Conservation (phyloP, 2,797 vertebrate genomes). For the Rhinoraja longicauda region DNA sequence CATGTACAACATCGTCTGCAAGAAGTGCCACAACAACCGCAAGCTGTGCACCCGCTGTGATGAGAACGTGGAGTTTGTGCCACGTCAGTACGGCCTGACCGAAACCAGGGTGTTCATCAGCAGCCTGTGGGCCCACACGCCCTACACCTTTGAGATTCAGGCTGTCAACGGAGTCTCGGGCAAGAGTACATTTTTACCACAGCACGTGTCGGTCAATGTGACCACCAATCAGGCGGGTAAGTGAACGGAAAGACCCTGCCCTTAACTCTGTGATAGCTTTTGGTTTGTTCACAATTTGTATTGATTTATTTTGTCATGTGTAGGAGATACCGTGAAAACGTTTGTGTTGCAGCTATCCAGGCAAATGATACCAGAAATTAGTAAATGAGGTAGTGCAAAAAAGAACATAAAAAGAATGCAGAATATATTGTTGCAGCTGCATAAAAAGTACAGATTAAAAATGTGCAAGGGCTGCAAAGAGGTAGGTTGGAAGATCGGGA, state of each 20-base stretch:
- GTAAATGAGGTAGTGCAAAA: no score
- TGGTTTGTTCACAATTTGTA: no score
- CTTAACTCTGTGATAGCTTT: no score
- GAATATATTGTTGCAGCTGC: no score
- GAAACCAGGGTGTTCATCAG: constrained; percentile 90
- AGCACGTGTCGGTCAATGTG: constrained; percentile 92
- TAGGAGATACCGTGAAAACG: no score
- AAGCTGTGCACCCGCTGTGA: constrained; percentile 90
- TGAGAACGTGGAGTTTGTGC: constrained; percentile 91
- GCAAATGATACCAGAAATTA: no score
- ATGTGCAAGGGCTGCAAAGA: no score
- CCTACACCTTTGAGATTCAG: constrained; percentile 95
- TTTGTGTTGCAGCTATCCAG: no score
- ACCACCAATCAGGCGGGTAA: constrained; percentile 97
- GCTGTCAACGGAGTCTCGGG: constrained; percentile 89
- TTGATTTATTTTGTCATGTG: no score
- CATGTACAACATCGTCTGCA: constrained; percentile 96
- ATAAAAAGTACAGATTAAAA: no score
- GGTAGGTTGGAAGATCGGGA: no score
- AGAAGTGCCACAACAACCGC: constrained; percentile 82
- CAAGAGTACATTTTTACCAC: constrained; percentile 89
- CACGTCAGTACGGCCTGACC: constrained; percentile 82
- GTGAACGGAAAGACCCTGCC: constrained; percentile 41
- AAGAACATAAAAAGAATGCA: no score
- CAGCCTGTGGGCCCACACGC: constrained; percentile 87